Evolutionary conservation across 2,113 vertebrate genomes (phyloP), one percentile per base, ranked within the genome.

Genomic region (Scophthalmus maximus): DNA sequence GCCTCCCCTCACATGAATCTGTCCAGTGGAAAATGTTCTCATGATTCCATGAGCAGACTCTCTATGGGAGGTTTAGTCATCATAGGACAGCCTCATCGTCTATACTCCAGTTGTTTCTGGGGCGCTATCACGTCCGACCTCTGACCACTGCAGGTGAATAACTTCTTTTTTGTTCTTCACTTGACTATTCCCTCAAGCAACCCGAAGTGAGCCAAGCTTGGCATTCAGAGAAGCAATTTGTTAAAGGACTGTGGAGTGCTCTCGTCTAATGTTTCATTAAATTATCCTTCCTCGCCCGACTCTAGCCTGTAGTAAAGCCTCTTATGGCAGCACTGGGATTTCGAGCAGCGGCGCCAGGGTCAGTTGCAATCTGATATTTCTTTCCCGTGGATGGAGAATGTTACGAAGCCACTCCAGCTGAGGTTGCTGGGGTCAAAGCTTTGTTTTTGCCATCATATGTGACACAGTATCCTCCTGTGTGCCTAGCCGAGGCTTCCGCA

Each of bases 191-290:
- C 81, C 81, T 73, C 52, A 75, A 79, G 84, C 76, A 62, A 64
- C 73, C n/a, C 27, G 69, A 76, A 79, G 51, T 67, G 72, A 83
- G 74, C 77, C 49, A 42, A 77, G 75, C 78, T 76, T 77, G 66
- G 69, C 78, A 81, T 74, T 78, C 70, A 73, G 44, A 73, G 69
- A 80, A 79, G 82, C 88, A 91, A 90, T 92, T 90, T 92, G 83
- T 89, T 91, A 84, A 91, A 88, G 87, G 85, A 88, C 86, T 84
- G 81, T 80, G 63, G 86, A 93, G 87, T 81, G 88, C 82, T 79
- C 86, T 91, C 78, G 63, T 87, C 84, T 87, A 87, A 91, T 87
- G 84, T 91, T 92, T 92, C 86, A 91, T 89, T 92, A 88, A 93
- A 92, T 91, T 78, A 91, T 90, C 83, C 81, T 79, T 82, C 83